Evolutionary conservation across 2,797 vertebrate genomes (phyloP).

Genomic region (Alauda arvensis): DNA sequence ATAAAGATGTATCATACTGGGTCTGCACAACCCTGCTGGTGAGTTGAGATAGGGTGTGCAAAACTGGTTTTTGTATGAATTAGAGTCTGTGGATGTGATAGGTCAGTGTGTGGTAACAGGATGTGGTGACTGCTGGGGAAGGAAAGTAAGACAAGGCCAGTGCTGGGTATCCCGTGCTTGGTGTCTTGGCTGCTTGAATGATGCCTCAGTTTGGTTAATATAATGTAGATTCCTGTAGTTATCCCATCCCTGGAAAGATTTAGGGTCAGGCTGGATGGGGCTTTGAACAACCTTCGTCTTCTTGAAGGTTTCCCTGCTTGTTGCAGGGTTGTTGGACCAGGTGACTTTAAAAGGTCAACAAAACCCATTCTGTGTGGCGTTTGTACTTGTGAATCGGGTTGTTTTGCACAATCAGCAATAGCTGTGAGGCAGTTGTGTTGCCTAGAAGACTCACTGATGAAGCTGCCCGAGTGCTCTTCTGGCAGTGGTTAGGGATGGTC

Average conservation of each 20-base stretch:
- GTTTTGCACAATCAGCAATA: background rate
- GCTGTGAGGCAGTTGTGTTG: background rate
- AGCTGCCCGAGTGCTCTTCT: background rate
- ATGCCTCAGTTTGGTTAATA: background rate
- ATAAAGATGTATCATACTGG: background rate
- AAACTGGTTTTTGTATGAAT: background rate
- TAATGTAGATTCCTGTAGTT: background rate
- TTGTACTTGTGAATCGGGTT: background rate
- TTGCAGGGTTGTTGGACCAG: background rate
- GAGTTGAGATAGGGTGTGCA: background rate
- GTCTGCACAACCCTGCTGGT: rapidly evolving
- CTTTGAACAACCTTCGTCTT: background rate
- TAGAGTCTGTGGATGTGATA: background rate
- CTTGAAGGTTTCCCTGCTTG: background rate
- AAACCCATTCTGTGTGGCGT: rapidly evolving
- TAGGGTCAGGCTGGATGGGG: background rate
- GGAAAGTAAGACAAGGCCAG: background rate
- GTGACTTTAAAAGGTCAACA: background rate
- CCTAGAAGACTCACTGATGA: background rate
- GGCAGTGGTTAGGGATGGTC: background rate
- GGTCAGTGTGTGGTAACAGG: rapidly evolving
- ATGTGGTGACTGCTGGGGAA: rapidly evolving
- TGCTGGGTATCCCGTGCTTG: rapidly evolving
- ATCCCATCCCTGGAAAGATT: background rate
- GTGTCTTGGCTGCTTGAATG: background rate